phyloP scores from a whole-genome alignment of 2,888 invertebrate species.

The Odontothrips loti region DNA sequence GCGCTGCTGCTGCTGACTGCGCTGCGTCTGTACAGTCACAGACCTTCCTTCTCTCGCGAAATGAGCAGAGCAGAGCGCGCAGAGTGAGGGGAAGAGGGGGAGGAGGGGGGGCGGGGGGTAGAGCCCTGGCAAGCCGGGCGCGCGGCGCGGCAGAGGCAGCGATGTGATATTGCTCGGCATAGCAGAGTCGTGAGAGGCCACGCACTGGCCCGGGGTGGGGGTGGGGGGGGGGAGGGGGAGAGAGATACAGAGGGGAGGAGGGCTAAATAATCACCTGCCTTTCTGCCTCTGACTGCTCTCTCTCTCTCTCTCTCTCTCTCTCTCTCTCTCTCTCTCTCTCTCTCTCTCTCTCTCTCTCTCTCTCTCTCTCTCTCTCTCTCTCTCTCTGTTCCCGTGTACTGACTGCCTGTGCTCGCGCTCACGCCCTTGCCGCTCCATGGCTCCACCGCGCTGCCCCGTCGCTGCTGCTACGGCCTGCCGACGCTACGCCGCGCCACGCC shows the following conservation, averaged over 20 bases:
- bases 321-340: background rate
- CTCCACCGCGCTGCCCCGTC: no score
- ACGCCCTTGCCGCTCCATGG: background rate
- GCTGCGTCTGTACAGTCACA: background rate
- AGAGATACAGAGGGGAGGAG: background rate
- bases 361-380: background rate
- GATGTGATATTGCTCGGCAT: no score
- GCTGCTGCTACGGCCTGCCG: background rate
- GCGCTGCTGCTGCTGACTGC: background rate
- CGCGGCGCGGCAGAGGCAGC: background rate
- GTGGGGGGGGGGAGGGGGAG: no score
- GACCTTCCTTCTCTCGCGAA: no score
- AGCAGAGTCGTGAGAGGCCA: no score
- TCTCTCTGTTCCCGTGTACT: background rate
- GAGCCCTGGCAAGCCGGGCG: background rate
- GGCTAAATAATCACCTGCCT: conserved; percentile 6
- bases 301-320: background rate
- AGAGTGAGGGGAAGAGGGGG: background rate
- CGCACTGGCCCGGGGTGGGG: no score
- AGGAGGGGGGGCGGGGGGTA: background rate
- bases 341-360: background rate
- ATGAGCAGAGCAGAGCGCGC: background rate
- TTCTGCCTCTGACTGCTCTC: background rate
- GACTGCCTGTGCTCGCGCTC: background rate
- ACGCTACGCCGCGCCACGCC: background rate